Evolutionary conservation across 2,113 vertebrate genomes (phyloP).

Genomic region (Aldabrachelys gigantea): DNA sequence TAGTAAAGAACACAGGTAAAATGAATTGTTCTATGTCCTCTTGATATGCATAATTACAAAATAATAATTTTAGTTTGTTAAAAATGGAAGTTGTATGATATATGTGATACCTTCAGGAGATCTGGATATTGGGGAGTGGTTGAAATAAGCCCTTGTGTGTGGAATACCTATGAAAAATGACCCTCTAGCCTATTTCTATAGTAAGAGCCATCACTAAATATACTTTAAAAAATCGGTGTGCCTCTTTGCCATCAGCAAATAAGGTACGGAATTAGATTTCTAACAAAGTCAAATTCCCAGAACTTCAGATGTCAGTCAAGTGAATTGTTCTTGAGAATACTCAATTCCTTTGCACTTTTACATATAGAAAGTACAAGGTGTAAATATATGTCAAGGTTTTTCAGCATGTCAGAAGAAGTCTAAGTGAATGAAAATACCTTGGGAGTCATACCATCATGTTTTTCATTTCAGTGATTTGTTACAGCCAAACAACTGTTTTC

Average conservation of each 20-base stretch:
- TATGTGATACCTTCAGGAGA: not conserved
- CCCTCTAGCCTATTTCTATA: not conserved
- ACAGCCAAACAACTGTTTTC: not conserved
- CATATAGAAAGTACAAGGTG: not conserved
- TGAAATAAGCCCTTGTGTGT: not conserved
- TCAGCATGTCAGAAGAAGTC: not conserved
- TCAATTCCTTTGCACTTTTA: not conserved
- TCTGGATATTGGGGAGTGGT: not conserved
- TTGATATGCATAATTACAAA: slow-evolving; percentile 18
- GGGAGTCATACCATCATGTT: not conserved
- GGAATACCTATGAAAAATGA: not conserved
- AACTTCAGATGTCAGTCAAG: not conserved
- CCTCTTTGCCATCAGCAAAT: not conserved
- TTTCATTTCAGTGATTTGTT: not conserved
- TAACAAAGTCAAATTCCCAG: not conserved
- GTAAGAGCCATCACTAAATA: not conserved
- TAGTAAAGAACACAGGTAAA: not conserved
- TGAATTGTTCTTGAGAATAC: not conserved
- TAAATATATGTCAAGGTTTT: not conserved
- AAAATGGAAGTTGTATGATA: not conserved
- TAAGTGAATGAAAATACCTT: not conserved
- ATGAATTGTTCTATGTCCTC: not conserved
- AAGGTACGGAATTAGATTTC: not conserved
- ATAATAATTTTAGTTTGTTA: not conserved
- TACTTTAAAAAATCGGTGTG: not conserved